These are phyloP conservation scores for Drosophila setifemur DNA, from an alignment of 1,140 invertebrate genomes.

Conservation along the genomic window DNA sequence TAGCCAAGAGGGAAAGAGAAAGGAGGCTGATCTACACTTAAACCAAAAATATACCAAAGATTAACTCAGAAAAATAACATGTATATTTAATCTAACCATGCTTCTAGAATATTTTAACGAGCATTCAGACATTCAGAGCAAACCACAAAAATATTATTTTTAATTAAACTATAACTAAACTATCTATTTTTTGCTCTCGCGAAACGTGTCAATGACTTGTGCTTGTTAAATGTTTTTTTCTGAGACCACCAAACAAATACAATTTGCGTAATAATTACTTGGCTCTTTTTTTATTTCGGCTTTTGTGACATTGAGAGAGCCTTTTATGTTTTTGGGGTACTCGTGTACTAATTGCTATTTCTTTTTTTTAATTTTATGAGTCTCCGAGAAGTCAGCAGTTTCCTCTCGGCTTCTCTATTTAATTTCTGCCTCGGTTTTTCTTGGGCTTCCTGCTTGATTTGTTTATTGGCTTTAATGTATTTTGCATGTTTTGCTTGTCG, in stretches of 20 bases:
- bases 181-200: neutral
- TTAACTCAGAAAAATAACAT: too few species aligned
- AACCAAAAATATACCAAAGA: too few species aligned
- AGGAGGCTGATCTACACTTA: conserved; percentile 19
- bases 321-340: conserved; percentile 40
- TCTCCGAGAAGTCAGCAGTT: conserved; percentile 3
- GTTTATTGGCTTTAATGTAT: conserved; percentile 55
- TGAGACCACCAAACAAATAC: conserved; percentile 30
- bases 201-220: conserved; percentile 43
- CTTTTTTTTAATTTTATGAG: conserved; percentile 14
- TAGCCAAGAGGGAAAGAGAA: conserved; percentile 22
- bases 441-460: conserved; percentile 48
- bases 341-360: conserved; percentile 32
- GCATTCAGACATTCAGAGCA: too few species aligned
- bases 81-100: too few species aligned
- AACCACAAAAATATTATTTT: too few species aligned
- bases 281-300: conserved; percentile 9
- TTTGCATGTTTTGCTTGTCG: conserved; percentile 50
- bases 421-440: conserved; percentile 1
- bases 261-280: conserved; percentile 59
- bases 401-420: neutral
- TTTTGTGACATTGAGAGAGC: conserved; percentile 40
- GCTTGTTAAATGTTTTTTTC: conserved; percentile 22
- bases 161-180: neutral
- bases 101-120: too few species aligned